These are phyloP conservation scores for Pilophorus perplexus DNA, from an alignment of 2,888 invertebrate species.

Conservation along the genomic window DNA sequence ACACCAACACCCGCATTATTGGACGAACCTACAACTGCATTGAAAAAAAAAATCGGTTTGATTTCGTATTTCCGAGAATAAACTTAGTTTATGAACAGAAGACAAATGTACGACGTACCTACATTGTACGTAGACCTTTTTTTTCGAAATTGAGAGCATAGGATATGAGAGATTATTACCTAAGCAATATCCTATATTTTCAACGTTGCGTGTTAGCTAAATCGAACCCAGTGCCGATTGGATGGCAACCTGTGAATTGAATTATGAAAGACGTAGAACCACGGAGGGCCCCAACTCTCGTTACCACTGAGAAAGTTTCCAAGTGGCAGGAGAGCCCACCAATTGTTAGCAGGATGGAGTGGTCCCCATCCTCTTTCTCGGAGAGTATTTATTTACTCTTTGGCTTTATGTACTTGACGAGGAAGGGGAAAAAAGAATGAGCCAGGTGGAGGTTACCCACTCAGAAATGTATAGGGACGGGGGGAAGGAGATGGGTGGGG, in stretches of 20 bases:
- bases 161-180: no score
- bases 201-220: no score
- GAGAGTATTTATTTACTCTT: conserved; percentile 23
- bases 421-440: not conserved
- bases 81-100: no score
- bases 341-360: conserved; percentile 4
- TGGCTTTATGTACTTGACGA: conserved; percentile 23
- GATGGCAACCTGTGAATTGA: conserved; percentile 2
- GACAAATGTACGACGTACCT: no score
- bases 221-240: no score
- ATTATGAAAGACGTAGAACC: not conserved
- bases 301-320: not conserved
- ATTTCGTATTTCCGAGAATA: no score
- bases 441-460: conserved; percentile 20
- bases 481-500: not conserved
- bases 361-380: not conserved
- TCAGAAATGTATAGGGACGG: conserved; percentile 4
- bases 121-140: no score
- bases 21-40: no score
- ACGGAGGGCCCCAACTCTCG: not conserved
- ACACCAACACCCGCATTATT: no score
- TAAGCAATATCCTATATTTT: no score
- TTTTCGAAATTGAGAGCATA: no score
- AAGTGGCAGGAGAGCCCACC: conserved; percentile 2
- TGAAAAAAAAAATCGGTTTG: no score